Conservation (phyloP, 2,113 vertebrate species). For the Desmodus rotundus region DNA sequence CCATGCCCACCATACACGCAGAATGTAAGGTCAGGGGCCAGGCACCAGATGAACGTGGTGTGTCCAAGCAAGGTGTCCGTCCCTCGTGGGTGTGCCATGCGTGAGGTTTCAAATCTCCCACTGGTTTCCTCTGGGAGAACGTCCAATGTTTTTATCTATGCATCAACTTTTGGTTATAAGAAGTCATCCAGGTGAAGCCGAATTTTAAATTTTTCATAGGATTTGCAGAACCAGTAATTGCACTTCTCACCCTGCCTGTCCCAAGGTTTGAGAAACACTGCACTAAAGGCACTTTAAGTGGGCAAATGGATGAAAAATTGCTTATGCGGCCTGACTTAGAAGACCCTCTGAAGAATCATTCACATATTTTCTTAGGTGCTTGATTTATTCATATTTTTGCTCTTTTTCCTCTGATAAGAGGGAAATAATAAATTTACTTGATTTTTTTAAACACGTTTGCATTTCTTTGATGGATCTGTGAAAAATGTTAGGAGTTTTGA, state of each 20-base stretch:
- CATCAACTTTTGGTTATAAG: not conserved
- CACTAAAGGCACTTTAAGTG: not conserved
- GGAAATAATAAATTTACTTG: not conserved
- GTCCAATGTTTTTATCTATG: not conserved
- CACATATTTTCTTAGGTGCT: not conserved
- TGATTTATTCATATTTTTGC: not conserved
- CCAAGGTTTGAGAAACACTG: not conserved
- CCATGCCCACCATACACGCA: not conserved
- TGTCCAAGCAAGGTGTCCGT: not conserved
- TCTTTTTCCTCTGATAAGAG: not conserved
- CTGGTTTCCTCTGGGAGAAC: not conserved
- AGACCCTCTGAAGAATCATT: not conserved
- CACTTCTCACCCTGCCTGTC: not conserved
- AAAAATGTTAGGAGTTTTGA: not conserved
- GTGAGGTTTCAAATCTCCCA: not conserved
- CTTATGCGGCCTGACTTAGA: not conserved
- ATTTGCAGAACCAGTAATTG: not conserved
- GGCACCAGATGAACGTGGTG: no score
- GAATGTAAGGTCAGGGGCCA: fast-evolving
- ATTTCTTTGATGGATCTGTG: not conserved
- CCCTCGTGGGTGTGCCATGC: fast-evolving
- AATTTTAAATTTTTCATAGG: not conserved
- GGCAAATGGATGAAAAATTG: not conserved
- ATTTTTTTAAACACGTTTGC: not conserved
- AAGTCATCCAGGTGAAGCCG: not conserved